Evolutionary conservation across 2,888 invertebrate species (phyloP).

Genomic region (Suillia variegata): DNA sequence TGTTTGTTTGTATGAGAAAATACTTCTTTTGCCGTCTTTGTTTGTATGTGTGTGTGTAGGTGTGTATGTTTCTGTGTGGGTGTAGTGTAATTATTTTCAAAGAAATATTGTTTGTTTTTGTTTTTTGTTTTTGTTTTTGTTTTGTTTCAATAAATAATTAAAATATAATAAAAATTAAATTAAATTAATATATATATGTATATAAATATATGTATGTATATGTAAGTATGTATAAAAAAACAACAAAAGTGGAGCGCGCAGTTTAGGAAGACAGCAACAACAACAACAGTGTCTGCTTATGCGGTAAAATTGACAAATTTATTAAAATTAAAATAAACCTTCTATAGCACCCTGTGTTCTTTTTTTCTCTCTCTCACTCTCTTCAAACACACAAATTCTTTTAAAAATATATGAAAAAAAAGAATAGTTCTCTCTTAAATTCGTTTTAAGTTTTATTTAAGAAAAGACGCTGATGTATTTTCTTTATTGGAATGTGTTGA

Average conservation of each 20-base stretch:
- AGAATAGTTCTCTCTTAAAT: no score
- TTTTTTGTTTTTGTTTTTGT: constrained; percentile 23
- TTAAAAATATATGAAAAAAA: no score
- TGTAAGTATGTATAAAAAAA: constrained; percentile 36
- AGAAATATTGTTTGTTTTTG: constrained; percentile 30
- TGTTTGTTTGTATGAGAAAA: constrained; percentile 27
- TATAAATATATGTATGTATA: no score
- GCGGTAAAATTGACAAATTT: constrained; percentile 20
- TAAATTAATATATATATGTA: constrained; percentile 45
- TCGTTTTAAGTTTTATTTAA: constrained; percentile 26
- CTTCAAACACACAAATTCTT: constrained; percentile 13
- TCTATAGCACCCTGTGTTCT: constrained; percentile 57
- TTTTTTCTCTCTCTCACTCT: no score
- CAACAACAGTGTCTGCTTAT: constrained; percentile 3
- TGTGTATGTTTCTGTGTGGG: no score
- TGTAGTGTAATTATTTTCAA: constrained; percentile 30
- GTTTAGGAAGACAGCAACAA: constrained; percentile 2
- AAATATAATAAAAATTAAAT: constrained; percentile 37
- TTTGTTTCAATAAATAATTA: constrained; percentile 27
- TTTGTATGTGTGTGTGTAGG: no score
- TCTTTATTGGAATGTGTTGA: constrained; percentile 32
- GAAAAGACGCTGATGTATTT: constrained; percentile 16
- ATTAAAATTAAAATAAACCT: constrained; percentile 48
- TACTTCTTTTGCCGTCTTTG: constrained; percentile 14
- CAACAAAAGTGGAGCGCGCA: constrained; percentile 25